Base-by-base conservation (phyloP, 2,888 invertebrate species). In the Lumbricus terrestris region DNA sequence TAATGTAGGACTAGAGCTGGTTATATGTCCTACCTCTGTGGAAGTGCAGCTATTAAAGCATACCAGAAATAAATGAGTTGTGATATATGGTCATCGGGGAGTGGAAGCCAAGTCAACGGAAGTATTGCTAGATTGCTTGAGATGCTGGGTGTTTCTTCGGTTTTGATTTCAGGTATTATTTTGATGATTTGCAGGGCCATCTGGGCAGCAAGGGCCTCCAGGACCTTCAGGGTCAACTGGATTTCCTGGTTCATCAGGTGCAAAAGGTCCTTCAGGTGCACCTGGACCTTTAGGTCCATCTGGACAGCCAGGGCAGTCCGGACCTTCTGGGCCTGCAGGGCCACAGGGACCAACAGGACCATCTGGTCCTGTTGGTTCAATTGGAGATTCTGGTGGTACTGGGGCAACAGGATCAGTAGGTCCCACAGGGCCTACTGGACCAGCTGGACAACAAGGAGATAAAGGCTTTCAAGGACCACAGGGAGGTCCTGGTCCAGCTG, bases 181-280 rank as follows among this genome's bases (percentile, higher is more conserved):
- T 85, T 85, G 34, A 37, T 85, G 37, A 16, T 85, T 35, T 38
- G 89, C 1, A 92, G 92, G 91, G 35, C 16, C 42, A 42, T 83
- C 90, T 89, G 92, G 92, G 18, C 47, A 38, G 29, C 90, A 47
- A 42, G 91, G 89, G 94, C 94, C 38, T 96, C 54, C 42, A 88
- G 90, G 89, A 93, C 94, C 38, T 96, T 40, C 54, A 69, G 90
- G 83, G 29, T 54, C 88, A 29, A n/a, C 88, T 23, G 90, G 88
- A 69, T 18, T 47, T 29, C 20, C 54, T 54, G 97, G 97, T 47
- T 93, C 89, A 18, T 90, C 82, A 54, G 90, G 90, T 82, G 37
- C 88, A 16, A 34, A 89, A 38, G 91, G 91, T 33, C 23, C 35
- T 37, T 34, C 54, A 20, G 91, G 91, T 37, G 33, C n/a, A 33